Evolutionary conservation across 2,888 invertebrate species (phyloP).

Genomic region (Chymomyza caudatula): DNA sequence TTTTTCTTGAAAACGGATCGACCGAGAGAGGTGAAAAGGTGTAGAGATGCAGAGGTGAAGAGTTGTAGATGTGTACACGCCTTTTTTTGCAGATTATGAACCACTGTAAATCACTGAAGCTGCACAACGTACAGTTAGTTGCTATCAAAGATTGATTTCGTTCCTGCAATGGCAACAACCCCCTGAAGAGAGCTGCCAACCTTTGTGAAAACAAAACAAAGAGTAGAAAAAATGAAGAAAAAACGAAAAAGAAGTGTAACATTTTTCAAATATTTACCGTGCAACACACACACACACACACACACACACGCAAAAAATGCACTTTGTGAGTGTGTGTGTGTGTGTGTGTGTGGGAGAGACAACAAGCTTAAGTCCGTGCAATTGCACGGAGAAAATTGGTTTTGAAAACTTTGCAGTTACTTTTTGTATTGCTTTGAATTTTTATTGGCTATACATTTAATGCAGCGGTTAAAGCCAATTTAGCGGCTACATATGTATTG

Average conservation of each 20-base stretch:
- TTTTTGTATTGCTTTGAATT: conserved; percentile 11
- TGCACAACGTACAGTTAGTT: conserved; percentile 24
- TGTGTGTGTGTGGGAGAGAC: not conserved
- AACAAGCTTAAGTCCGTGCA: not conserved
- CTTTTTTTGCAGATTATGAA: not conserved
- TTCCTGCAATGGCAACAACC: conserved; percentile 1
- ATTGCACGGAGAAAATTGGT: conserved; percentile 40
- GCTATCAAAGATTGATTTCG: conserved; percentile 61
- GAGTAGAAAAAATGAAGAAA: not conserved
- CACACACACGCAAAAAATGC: not conserved
- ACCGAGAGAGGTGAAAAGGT: too few species aligned
- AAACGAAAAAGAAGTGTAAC: not conserved
- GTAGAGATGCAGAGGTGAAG: too few species aligned
- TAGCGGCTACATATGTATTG: not conserved
- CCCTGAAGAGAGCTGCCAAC: conserved; percentile 16
- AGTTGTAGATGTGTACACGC: too few species aligned
- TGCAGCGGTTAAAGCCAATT: conserved; percentile 32
- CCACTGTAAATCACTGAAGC: not conserved
- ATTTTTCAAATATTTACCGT: conserved; percentile 55
- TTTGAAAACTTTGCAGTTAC: conserved; percentile 32
- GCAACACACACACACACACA: conserved; percentile 19
- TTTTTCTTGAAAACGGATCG: too few species aligned
- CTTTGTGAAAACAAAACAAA: conserved; percentile 24
- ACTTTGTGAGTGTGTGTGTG: not conserved
- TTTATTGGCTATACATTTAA: not conserved